A percentile compares a stretch with the other conserved stretches of the same genome.
phyloP scores from a whole-genome alignment of 2,888 invertebrate genomes.

The Nomada hirtipes region DNA sequence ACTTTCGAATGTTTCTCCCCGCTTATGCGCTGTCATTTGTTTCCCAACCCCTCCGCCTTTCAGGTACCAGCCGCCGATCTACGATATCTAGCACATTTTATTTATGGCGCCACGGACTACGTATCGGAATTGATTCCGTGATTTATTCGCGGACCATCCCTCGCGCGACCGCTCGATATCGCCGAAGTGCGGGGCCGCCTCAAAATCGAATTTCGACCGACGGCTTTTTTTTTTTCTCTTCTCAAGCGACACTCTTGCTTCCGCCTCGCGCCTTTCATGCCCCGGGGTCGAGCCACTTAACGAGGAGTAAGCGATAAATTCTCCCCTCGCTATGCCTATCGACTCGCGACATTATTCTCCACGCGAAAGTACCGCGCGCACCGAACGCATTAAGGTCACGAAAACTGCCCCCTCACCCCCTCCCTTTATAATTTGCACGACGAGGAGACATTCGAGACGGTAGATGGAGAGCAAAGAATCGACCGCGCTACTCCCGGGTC shows the following conservation, averaged over 20 bases:
- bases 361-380: slow-evolving; percentile 15
- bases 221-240: slow-evolving; percentile 7
- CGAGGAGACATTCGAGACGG: neutral
- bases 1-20: slow-evolving; percentile 75
- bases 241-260: neutral
- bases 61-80: slow-evolving; percentile 57
- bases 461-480: neutral
- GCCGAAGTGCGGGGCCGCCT: slow-evolving; percentile 3
- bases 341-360: slow-evolving; percentile 11
- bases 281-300: neutral
- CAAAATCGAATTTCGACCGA: slow-evolving; percentile 46
- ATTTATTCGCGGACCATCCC: slow-evolving; percentile 71
- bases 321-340: neutral
- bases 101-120: slow-evolving; percentile 72
- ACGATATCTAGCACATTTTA: slow-evolving; percentile 72
- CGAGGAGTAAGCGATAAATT: slow-evolving; percentile 25
- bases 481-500: neutral
- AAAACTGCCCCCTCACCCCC: slow-evolving; percentile 4
- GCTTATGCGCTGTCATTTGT: slow-evolving; percentile 76
- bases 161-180: slow-evolving; percentile 40
- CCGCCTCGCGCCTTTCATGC: neutral
- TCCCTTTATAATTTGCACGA: slow-evolving; percentile 26
- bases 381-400: slow-evolving; percentile 46
- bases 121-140: slow-evolving; percentile 74
- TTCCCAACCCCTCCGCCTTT: slow-evolving; percentile 24